A percentile compares a stretch with the other conserved stretches of the same genome.
Evolutionary conservation across 2,888 invertebrate species (phyloP).

Genomic region (Desoria tigrina): DNA sequence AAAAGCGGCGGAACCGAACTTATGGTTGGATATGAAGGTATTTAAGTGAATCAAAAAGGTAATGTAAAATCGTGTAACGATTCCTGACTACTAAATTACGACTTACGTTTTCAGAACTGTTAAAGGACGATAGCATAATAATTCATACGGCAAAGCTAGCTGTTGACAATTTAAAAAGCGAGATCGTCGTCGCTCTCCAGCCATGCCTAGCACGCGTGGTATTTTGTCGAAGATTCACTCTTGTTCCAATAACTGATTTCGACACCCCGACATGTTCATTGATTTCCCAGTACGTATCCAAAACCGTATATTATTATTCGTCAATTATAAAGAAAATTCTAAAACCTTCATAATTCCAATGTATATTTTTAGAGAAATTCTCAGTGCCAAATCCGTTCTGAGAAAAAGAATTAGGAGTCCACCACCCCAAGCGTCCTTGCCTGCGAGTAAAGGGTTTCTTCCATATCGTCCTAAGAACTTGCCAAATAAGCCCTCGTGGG

Average conservation of each 20-base stretch:
- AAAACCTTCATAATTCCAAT: not conserved
- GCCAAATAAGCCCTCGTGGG: slow-evolving; percentile 24
- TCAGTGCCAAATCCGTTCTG: slow-evolving; percentile 42
- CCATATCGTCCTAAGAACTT: not conserved
- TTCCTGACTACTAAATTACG: too few species aligned
- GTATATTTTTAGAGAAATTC: slow-evolving; percentile 26
- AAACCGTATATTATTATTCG: slow-evolving; percentile 1
- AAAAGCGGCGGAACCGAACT: slow-evolving; percentile 40
- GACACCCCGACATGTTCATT: slow-evolving; percentile 11
- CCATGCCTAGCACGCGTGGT: slow-evolving; percentile 30
- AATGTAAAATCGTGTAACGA: too few species aligned
- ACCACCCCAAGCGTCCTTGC: slow-evolving; percentile 15
- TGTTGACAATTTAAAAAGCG: slow-evolving; percentile 13
- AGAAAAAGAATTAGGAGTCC: slow-evolving; percentile 50
- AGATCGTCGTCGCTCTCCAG: slow-evolving; percentile 43
- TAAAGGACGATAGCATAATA: slow-evolving; percentile 36
- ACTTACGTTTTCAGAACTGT: slow-evolving; percentile 24
- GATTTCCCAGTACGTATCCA: slow-evolving; percentile 22
- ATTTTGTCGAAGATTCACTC: slow-evolving; percentile 18
- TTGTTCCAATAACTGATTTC: not conserved
- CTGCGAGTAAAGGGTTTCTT: not conserved
- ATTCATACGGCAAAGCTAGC: slow-evolving; percentile 35
- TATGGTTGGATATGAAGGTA: slow-evolving; percentile 37
- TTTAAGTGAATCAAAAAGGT: not conserved
- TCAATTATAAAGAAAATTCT: not conserved